Evolutionary conservation across 1,140 invertebrate species (phyloP).

Genomic region (Teleogryllus occipitalis): DNA sequence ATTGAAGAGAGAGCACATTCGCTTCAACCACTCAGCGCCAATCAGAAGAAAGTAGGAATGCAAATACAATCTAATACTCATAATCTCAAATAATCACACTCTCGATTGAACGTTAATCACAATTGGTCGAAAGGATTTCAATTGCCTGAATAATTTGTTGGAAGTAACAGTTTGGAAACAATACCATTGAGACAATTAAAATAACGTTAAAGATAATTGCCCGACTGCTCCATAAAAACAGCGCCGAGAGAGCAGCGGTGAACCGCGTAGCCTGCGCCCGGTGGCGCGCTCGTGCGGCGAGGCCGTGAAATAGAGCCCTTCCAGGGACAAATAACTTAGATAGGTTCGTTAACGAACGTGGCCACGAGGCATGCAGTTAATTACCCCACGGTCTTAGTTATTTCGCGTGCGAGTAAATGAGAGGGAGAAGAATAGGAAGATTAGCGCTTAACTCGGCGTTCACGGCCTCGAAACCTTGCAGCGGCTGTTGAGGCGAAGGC

Average conservation of each 20-base stretch:
- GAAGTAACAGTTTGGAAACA: background rate
- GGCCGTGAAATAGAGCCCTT: background rate
- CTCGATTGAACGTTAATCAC: too few relatives aligned
- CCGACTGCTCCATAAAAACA: background rate
- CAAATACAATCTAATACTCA: too few relatives aligned
- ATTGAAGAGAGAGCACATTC: too few relatives aligned
- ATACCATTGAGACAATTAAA: background rate
- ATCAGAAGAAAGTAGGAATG: too few relatives aligned
- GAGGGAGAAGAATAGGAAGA: conserved; percentile 1
- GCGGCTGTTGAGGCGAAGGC: too few relatives aligned
- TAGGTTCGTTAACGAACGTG: background rate
- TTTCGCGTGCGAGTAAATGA: background rate
- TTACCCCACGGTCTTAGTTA: background rate
- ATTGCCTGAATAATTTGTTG: background rate
- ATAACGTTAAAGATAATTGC: background rate
- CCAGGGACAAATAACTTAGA: background rate
- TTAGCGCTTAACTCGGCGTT: background rate
- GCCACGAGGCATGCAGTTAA: background rate
- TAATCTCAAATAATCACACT: too few relatives aligned
- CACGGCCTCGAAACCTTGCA: too few relatives aligned
- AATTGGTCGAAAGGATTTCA: background rate
- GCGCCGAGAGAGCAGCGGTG: background rate
- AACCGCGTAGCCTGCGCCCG: background rate
- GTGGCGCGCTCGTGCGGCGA: background rate
- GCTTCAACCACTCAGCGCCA: too few relatives aligned